Evolutionary conservation across 1,140 invertebrate species (phyloP), one percentile per base, ranked within the genome.

Genomic region (Scaptomyza graminum): DNA sequence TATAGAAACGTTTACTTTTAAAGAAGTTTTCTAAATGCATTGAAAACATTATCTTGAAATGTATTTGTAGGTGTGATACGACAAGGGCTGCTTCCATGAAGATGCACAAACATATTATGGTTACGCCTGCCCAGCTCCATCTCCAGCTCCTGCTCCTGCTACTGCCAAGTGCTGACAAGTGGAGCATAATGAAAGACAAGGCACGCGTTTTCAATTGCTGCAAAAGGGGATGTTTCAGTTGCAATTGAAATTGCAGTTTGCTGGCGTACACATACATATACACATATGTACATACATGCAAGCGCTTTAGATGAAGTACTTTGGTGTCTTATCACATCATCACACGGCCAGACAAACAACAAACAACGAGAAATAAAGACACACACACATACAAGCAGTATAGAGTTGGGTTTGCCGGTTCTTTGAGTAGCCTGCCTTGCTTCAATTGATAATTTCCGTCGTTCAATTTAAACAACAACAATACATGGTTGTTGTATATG

Each of bases 371-470:
- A 15, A 59, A 50, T 25, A 59, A 54, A 74, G 16, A 59, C 59
- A 51, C 13, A 56, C 18, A 59, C 54, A 75, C 22, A 61, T 16
- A 43, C 15, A 28, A 2, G 7, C 13, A 9, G 16, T 46, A 18
- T 13, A 18, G 28, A 57, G 18, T 52, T 28, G 22, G 11, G 25
- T 47, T 50, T 71, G 81, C 82, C 82, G 82, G 82, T 75, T 82
- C 59, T 72, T 78, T 49, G 43, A 76, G 52, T 54, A 5, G 47
- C 44, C 64, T 74, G 50, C 51, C 68, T 71, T 66, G 52, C 79
- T 74, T 66, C 83, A 87, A 87, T 87, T 87, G 82, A 87, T 82
- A 79, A 82, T 87, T 82, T 90, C 74, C 74, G 70, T 79, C 62
- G 55, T 63, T 82, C 62, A 87, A 85, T 78, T 85, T 67, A 79